Percentiles rank a stretch among this genome's conserved stretches.
Conservation (phyloP, 2,888 invertebrate species). For the Archips xylosteana region DNA sequence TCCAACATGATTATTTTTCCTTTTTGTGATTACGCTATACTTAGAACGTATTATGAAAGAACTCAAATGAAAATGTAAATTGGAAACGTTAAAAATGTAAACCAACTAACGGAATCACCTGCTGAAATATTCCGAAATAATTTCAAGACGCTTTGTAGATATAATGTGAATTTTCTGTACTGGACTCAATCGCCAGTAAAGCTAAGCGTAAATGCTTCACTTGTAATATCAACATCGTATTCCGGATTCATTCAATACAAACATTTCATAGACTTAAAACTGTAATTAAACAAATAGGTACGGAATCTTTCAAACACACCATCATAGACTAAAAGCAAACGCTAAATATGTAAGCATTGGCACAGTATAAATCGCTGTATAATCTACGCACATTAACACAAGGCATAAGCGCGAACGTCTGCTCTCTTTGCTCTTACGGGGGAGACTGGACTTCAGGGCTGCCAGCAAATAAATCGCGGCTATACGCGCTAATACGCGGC, state of each 20-base stretch:
- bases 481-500: no score
- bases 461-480: no score
- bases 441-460: neutral
- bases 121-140: no score
- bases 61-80: no score
- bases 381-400: neutral
- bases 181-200: no score
- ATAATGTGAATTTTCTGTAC: no score
- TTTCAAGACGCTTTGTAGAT: no score
- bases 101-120: no score
- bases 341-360: neutral
- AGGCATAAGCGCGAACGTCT: neutral
- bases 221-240: neutral
- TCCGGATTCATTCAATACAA: neutral
- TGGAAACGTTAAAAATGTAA: no score
- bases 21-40: no score
- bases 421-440: neutral
- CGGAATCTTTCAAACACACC: conserved; percentile 5
- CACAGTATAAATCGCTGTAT: neutral
- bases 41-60: no score
- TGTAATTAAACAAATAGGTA: conserved; percentile 1
- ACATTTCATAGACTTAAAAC: neutral
- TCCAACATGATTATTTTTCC: neutral
- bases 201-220: no score
- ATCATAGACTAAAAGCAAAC: neutral